phyloP scores from a whole-genome alignment of 2,888 invertebrate genomes.

The Polyommatus icarus region DNA sequence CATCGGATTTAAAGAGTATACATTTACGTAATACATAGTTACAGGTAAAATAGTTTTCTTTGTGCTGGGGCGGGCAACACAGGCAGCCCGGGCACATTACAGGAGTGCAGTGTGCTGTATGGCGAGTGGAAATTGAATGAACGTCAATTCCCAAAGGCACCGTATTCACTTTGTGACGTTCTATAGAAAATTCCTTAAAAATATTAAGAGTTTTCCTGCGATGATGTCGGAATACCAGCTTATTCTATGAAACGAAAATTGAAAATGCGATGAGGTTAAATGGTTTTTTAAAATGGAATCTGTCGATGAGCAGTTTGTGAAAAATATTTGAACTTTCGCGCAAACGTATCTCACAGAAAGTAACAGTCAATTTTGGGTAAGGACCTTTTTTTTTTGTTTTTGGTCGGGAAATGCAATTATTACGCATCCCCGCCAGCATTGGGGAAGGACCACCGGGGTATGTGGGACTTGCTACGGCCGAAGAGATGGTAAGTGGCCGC shows the following conservation, averaged over 20 bases:
- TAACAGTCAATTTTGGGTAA: background rate
- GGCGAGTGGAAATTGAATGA: slow-evolving; percentile 43
- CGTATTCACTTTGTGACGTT: slow-evolving; percentile 40
- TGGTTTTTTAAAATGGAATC: slow-evolving; percentile 15
- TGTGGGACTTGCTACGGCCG: too few species aligned
- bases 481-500: too few species aligned
- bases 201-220: slow-evolving; percentile 39
- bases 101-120: slow-evolving; percentile 23
- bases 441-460: too few species aligned
- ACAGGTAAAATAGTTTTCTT: slow-evolving; percentile 25
- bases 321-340: background rate
- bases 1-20: slow-evolving; percentile 15
- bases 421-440: too few species aligned
- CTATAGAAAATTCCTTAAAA: slow-evolving; percentile 42
- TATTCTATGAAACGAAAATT: slow-evolving; percentile 31
- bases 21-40: slow-evolving; percentile 12
- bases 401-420: too few species aligned
- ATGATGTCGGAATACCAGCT: slow-evolving; percentile 26
- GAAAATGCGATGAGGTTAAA: slow-evolving; percentile 21
- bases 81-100: background rate
- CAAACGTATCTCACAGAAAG: background rate
- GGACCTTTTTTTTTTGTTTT: too few species aligned
- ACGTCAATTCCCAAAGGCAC: slow-evolving; percentile 42
- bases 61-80: slow-evolving; percentile 3
- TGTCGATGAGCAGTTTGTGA: background rate